Evolutionary conservation across 2,113 vertebrate genomes (phyloP).

Genomic region (Hemiscyllium ocellatum): DNA sequence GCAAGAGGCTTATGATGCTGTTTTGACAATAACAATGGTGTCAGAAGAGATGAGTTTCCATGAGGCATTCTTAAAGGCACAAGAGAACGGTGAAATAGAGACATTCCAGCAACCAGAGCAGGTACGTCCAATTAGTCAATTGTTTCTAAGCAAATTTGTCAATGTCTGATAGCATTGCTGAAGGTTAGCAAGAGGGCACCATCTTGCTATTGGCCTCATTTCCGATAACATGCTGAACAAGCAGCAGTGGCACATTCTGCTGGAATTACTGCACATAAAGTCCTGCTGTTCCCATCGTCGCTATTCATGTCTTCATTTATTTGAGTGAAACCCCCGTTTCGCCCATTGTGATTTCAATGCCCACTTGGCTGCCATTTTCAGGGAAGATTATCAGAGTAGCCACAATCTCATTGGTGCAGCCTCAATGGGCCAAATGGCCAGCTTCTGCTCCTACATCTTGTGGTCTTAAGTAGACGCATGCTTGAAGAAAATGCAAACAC

Average conservation of each 20-base stretch:
- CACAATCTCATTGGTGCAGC: too few species aligned
- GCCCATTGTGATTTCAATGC: too few species aligned
- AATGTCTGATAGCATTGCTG: not conserved
- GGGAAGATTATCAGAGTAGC: too few species aligned
- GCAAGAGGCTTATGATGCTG: constrained; percentile 73
- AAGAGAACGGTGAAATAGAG: constrained; percentile 58
- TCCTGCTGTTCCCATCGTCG: too few species aligned
- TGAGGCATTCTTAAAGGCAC: constrained; percentile 63
- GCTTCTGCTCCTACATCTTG: too few species aligned
- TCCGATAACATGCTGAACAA: not conserved
- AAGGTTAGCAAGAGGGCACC: not conserved
- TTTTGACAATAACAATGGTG: constrained; percentile 77
- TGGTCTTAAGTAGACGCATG: too few species aligned
- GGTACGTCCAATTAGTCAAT: constrained; percentile 45
- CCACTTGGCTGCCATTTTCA: too few species aligned
- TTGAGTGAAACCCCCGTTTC: too few species aligned
- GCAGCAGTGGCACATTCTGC: not conserved
- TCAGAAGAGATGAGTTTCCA: constrained; percentile 74
- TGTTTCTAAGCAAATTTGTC: not conserved
- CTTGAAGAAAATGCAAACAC: too few species aligned
- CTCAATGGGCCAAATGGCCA: too few species aligned
- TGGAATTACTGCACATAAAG: not conserved
- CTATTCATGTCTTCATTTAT: too few species aligned
- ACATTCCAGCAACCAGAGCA: constrained; percentile 49
- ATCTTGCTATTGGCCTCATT: not conserved